phyloP scores from a whole-genome alignment of 2,113 vertebrate species.

The Phalacrocorax brasilianus region DNA sequence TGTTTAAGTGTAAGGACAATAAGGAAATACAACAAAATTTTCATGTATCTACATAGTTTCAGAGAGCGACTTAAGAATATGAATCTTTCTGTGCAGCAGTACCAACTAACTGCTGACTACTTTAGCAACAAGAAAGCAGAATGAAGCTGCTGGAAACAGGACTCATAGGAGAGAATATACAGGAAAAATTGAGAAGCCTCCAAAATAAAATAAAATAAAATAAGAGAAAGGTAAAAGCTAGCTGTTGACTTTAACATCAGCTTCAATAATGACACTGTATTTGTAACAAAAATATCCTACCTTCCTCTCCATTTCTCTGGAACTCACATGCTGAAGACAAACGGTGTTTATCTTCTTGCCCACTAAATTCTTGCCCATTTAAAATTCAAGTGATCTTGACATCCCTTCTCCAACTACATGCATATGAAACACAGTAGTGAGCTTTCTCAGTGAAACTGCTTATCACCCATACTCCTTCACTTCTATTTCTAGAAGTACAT shows the following conservation, averaged over 20 bases:
- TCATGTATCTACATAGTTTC: neutral
- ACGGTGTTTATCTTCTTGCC: constrained; percentile 37
- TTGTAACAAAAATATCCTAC: constrained; percentile 46
- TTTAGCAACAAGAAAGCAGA: neutral
- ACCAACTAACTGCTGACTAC: neutral
- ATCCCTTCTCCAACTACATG: constrained; percentile 27
- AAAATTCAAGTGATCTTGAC: constrained; percentile 43
- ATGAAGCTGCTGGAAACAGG: neutral
- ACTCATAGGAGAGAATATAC: neutral
- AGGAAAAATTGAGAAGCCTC: neutral
- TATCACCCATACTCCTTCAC: neutral
- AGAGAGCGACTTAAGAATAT: neutral
- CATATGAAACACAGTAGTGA: constrained; percentile 29
- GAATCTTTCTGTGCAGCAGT: neutral
- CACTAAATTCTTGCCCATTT: constrained; percentile 45
- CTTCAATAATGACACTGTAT: neutral
- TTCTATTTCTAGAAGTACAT: neutral
- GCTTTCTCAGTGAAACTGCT: constrained; percentile 6
- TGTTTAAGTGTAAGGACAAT: neutral
- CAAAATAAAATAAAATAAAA: neutral
- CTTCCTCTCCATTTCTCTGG: constrained; percentile 35
- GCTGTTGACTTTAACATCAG: neutral
- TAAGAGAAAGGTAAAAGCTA: neutral
- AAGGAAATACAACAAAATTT: neutral
- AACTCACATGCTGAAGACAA: constrained; percentile 36